Percentiles rank a stretch among this genome's conserved stretches.
Evolutionary conservation across 1,140 invertebrate species (phyloP).

Genomic region (Oreohelix idahoensis): DNA sequence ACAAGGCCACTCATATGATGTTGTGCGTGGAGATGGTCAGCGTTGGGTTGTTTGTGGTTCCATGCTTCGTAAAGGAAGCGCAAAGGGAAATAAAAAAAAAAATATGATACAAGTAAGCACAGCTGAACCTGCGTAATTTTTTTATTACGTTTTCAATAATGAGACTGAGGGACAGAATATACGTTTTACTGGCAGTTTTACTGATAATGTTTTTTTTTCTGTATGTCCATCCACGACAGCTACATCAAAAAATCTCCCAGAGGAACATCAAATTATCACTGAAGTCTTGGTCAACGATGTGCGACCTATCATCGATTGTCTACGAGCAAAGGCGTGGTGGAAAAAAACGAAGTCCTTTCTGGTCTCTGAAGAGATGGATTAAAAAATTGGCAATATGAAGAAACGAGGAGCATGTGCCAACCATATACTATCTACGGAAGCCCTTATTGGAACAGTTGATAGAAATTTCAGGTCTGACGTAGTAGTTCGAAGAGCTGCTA

Average conservation of each 20-base stretch:
- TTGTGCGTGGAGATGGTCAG: too few species aligned
- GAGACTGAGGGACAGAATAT: too few species aligned
- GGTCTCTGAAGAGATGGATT: constrained; percentile 18
- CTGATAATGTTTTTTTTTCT: too few species aligned
- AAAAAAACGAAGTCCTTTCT: constrained; percentile 19
- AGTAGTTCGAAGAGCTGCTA: constrained; percentile 10
- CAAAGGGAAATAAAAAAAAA: too few species aligned
- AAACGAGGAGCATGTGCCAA: constrained; percentile 21
- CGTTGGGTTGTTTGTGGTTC: too few species aligned
- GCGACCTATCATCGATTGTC: constrained; percentile 29
- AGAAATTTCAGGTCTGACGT: constrained; percentile 27
- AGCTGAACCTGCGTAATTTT: too few species aligned
- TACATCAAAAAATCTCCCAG: constrained; percentile 12
- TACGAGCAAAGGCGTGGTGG: constrained; percentile 14
- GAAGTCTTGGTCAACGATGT: constrained; percentile 14
- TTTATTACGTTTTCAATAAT: too few species aligned
- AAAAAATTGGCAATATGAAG: background rate
- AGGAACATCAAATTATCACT: background rate
- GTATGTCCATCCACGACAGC: background rate
- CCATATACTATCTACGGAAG: constrained; percentile 24
- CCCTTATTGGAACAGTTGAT: background rate
- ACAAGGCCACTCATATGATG: too few species aligned
- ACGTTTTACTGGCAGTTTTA: too few species aligned
- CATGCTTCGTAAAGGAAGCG: too few species aligned
- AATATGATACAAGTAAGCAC: too few species aligned